These are phyloP conservation scores for Eilema caniola DNA, from an alignment of 2,888 invertebrate genomes.

Conservation along the genomic window DNA sequence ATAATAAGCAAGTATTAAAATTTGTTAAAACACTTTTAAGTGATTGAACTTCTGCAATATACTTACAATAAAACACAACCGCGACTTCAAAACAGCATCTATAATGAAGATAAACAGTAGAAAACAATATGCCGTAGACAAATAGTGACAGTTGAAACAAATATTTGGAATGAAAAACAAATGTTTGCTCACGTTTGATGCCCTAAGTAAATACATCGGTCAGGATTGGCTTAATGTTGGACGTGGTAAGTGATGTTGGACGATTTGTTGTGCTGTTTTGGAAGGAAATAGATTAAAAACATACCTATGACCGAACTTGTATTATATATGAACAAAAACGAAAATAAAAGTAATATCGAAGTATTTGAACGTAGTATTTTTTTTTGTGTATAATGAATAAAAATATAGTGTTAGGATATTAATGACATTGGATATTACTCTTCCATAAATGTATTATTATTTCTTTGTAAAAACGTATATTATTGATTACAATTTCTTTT, in stretches of 20 bases:
- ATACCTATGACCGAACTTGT: too few relatives aligned
- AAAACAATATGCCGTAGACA: constrained; percentile 54
- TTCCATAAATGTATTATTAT: too few relatives aligned
- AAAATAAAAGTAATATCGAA: too few relatives aligned
- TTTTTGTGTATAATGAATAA: too few relatives aligned
- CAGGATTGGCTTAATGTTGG: constrained; percentile 45
- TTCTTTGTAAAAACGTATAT: too few relatives aligned
- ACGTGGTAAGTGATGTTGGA: constrained; percentile 13
- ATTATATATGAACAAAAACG: too few relatives aligned
- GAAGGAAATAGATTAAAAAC: not conserved
- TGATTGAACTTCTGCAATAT: constrained; percentile 12
- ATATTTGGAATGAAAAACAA: constrained; percentile 61
- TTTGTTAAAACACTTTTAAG: not conserved
- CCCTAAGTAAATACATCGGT: constrained; percentile 49
- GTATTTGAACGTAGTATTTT: too few relatives aligned
- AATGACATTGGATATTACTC: too few relatives aligned
- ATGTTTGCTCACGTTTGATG: constrained; percentile 58
- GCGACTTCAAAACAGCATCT: constrained; percentile 44
- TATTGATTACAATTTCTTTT: too few relatives aligned
- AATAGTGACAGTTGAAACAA: constrained; percentile 53
- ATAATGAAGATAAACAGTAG: constrained; percentile 48
- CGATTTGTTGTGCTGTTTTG: constrained; percentile 11
- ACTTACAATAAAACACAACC: constrained; percentile 11
- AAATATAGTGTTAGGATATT: too few relatives aligned
- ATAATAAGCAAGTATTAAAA: not conserved